phyloP scores from a whole-genome alignment of 1,140 invertebrate species.

The Platyura marginata region DNA sequence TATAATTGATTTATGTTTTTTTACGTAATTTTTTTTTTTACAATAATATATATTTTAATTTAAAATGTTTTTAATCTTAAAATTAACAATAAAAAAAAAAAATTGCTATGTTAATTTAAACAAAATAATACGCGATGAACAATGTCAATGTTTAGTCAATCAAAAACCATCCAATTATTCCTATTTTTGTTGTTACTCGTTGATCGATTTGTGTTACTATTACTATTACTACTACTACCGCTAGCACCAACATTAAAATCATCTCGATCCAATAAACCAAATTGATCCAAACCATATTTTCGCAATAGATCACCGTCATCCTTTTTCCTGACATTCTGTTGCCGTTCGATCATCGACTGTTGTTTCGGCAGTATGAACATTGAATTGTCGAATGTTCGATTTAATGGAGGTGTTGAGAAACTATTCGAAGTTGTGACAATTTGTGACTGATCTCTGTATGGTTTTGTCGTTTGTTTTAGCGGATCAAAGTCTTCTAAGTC shows the following conservation, averaged over 20 bases:
- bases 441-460: no score
- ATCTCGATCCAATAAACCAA: slow-evolving; percentile 4
- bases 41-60: no score
- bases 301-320: slow-evolving; percentile 32
- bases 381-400: slow-evolving; percentile 30
- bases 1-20: no score
- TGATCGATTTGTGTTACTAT: background rate
- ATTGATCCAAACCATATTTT: slow-evolving; percentile 33
- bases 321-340: slow-evolving; percentile 5
- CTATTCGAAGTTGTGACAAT: slow-evolving; percentile 25
- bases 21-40: no score
- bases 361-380: slow-evolving; percentile 27
- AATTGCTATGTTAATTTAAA: no score
- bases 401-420: slow-evolving; percentile 25
- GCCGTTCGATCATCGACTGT: slow-evolving; percentile 10
- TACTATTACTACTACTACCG: background rate
- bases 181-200: background rate
- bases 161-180: background rate
- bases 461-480: slow-evolving; percentile 22
- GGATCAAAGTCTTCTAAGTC: slow-evolving; percentile 24
- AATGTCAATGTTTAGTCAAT: no score
- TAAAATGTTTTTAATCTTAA: no score
- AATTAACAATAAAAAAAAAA: no score
- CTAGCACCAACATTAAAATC: background rate
- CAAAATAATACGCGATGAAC: no score